These are phyloP conservation scores for Bradypodion ventrale DNA, from an alignment of 2,797 vertebrate genomes.

Conservation along the genomic window DNA sequence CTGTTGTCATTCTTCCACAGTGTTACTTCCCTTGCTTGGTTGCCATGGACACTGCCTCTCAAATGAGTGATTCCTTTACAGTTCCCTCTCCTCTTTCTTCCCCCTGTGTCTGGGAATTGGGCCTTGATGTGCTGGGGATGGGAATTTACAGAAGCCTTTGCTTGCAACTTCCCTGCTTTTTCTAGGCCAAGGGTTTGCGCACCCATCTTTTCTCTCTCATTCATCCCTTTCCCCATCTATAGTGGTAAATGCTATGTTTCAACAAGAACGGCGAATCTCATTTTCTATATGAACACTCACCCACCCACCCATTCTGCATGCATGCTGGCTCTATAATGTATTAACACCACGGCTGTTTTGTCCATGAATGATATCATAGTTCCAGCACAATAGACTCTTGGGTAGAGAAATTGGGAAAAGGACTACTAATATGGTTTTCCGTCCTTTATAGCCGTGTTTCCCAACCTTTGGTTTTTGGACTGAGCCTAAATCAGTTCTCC, in stretches of 20 bases:
- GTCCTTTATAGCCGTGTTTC: too few species aligned
- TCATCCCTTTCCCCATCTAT: too few species aligned
- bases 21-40: slow-evolving; percentile 29
- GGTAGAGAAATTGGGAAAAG: not conserved
- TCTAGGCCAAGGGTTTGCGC: not conserved
- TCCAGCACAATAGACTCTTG: not conserved
- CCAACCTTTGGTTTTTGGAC: too few species aligned
- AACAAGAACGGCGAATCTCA: not conserved
- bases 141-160: not conserved
- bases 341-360: not conserved
- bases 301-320: too few species aligned
- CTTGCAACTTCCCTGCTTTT: too few species aligned
- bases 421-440: not conserved
- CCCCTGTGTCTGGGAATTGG: not conserved
- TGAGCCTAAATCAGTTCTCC: too few species aligned
- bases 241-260: not conserved
- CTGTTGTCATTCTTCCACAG: slow-evolving; percentile 1
- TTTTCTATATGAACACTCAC: not conserved
- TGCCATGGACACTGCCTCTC: slow-evolving; percentile 40
- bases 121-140: not conserved
- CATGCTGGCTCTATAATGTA: not conserved
- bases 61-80: slow-evolving; percentile 32
- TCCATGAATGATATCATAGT: slow-evolving; percentile 11
- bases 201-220: not conserved
- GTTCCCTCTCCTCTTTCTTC: not conserved